phyloP scores from a whole-genome alignment of 1,140 invertebrate genomes.

The Drosophila kikkawai region DNA sequence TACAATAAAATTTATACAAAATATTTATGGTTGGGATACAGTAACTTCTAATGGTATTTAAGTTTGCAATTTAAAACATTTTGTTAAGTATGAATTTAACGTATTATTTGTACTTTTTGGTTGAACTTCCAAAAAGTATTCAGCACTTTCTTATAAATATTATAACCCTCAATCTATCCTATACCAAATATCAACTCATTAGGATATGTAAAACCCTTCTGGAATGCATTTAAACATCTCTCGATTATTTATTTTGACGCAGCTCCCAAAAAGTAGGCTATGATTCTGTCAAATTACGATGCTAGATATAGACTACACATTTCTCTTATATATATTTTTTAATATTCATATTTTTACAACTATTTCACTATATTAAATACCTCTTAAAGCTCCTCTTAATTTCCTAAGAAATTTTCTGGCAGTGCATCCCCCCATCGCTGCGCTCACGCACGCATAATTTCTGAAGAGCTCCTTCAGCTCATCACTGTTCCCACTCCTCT shows the following conservation, averaged over 20 bases:
- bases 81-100: not conserved
- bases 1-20: not conserved
- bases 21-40: not conserved
- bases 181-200: not conserved
- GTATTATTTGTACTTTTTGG: not conserved
- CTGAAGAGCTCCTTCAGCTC: constrained; percentile 63
- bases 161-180: not conserved
- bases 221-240: not conserved
- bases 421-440: constrained; percentile 19
- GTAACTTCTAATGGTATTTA: not conserved
- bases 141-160: no score
- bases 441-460: constrained; percentile 78
- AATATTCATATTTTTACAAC: not conserved
- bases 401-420: not conserved
- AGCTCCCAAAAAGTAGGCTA: not conserved
- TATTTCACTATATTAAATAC: not conserved
- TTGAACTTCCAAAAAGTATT: not conserved
- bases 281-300: not conserved
- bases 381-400: not conserved
- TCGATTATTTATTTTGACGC: not conserved
- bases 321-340: not conserved
- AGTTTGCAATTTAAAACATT: not conserved
- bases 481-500: constrained; percentile 33
- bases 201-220: no score
- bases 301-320: not conserved